These are phyloP conservation scores for Lochmaea capreae DNA, from an alignment of 2,888 invertebrate species.

Conservation along the genomic window DNA sequence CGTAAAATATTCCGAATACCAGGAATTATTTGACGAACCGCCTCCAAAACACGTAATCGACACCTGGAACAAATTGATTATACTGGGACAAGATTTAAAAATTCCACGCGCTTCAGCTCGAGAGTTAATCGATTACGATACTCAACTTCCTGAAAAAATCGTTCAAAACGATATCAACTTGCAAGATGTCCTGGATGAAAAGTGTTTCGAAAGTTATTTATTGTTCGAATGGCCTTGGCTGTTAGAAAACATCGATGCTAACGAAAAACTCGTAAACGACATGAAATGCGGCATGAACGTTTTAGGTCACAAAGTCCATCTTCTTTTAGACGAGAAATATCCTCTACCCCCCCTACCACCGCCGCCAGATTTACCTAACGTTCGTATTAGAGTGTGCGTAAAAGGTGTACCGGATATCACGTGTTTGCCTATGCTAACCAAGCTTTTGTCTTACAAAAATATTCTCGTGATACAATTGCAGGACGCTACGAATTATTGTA, in stretches of 20 bases:
- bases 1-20: slow-evolving; percentile 68
- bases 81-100: slow-evolving; percentile 69
- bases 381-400: slow-evolving; percentile 57
- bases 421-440: slow-evolving; percentile 55
- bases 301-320: slow-evolving; percentile 61
- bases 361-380: slow-evolving; percentile 56
- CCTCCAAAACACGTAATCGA: slow-evolving; percentile 67
- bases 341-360: slow-evolving; percentile 53
- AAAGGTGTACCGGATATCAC: slow-evolving; percentile 56
- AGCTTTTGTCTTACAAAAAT: slow-evolving; percentile 54
- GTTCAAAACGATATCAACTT: slow-evolving; percentile 67
- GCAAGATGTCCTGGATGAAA: slow-evolving; percentile 69
- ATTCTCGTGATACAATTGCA: slow-evolving; percentile 58
- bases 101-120: slow-evolving; percentile 66
- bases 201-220: slow-evolving; percentile 71
- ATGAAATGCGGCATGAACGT: slow-evolving; percentile 57
- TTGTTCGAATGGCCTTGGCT: slow-evolving; percentile 69
- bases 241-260: slow-evolving; percentile 63
- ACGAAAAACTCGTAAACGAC: slow-evolving; percentile 45
- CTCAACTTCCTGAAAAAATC: slow-evolving; percentile 65
- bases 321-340: slow-evolving; percentile 59
- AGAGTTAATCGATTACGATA: slow-evolving; percentile 58
- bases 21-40: slow-evolving; percentile 60
- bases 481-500: slow-evolving; percentile 70
- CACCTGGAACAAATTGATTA: slow-evolving; percentile 71